A percentile compares a stretch with the other conserved stretches of the same genome.
phyloP scores from a whole-genome alignment of 1,140 invertebrate genomes.

The Megathymus violae region DNA sequence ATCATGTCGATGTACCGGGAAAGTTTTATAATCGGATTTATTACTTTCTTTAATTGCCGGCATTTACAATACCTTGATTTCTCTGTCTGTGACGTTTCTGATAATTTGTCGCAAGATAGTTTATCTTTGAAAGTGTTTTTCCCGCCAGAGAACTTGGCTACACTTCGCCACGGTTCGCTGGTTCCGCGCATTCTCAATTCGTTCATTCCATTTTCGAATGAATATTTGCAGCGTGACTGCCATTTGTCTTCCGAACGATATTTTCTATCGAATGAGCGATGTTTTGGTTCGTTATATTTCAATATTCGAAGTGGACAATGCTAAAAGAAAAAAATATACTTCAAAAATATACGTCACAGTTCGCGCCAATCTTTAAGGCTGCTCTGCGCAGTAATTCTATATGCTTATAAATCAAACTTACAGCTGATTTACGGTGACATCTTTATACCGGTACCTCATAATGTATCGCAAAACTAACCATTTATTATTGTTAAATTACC shows the following conservation, averaged over 20 bases:
- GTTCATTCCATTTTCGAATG: conserved; percentile 36
- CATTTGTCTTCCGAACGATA: conserved; percentile 48
- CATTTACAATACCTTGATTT: conserved; percentile 40
- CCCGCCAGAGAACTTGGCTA: conserved; percentile 27
- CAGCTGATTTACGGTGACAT: no score
- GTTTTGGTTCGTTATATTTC: conserved; percentile 7
- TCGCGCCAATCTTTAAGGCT: no score
- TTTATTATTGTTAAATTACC: no score
- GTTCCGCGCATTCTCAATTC: conserved; percentile 23
- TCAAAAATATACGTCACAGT: no score
- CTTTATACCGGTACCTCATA: no score
- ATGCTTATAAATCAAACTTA: no score
- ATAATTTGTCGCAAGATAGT: conserved; percentile 25
- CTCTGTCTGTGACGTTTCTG: neutral
- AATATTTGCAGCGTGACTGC: conserved; percentile 37
- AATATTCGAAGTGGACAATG: neutral
- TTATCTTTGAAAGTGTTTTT: conserved; percentile 25
- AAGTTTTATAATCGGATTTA: conserved; percentile 60
- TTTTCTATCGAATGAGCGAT: conserved; percentile 27
- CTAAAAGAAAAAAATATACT: neutral
- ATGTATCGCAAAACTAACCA: no score
- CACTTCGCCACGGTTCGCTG: conserved; percentile 52
- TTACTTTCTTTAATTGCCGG: conserved; percentile 40
- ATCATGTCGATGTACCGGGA: conserved; percentile 58
- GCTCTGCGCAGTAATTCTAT: no score